Base-by-base conservation (phyloP, 2,888 invertebrate species). In the Cosmia pyralina region DNA sequence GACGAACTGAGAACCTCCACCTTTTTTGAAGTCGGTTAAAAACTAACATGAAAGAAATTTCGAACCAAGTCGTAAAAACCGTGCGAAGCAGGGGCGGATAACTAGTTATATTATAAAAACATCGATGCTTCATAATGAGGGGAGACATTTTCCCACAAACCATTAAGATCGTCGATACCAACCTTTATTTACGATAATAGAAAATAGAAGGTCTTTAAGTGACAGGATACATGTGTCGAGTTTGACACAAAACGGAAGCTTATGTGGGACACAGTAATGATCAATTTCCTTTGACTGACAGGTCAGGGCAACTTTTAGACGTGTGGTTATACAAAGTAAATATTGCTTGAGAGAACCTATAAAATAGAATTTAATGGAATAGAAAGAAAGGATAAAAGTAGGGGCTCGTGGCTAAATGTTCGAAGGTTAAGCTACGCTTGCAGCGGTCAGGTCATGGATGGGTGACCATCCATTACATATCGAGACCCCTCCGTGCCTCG, bases 251-350 rank as follows among this genome's bases (percentile, higher is more conserved):
- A 77, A 60, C 53, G 63, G 67, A 66, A 77, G 62, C 69, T 76
- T 77, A 71, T 66, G 44, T 62, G 2, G 65, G 71, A 57, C 62
- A n/a, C 44, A 10, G 41, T 77, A 77, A 77, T 77, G 60, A 72
- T 72, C 78, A 77, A 77, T 77, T 77, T 77, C 71, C 77, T n/a
- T 10, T 53, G 13, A n/a, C 57, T 22, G 62, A 41, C 38, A 66
- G 50, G 52, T 19, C n/a, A 46, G 52, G 62, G 38, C 4, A 22
- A 57, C 28, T 28, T 67, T 44, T 57, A 38, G 57, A 69, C 13
- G n/a, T 52, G 17, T 46, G 7, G 17, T 34, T 50, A 52, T 46
- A 28, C 41, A 41, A 5, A 41, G n/a, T 41, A 38, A 38, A 38
- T 38, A 19, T 57, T 44, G 15, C n/a, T 41, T 22, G 4, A 19